These are phyloP conservation scores for Uloborus diversus DNA, from an alignment of 1,140 invertebrate genomes.

Conservation along the genomic window DNA sequence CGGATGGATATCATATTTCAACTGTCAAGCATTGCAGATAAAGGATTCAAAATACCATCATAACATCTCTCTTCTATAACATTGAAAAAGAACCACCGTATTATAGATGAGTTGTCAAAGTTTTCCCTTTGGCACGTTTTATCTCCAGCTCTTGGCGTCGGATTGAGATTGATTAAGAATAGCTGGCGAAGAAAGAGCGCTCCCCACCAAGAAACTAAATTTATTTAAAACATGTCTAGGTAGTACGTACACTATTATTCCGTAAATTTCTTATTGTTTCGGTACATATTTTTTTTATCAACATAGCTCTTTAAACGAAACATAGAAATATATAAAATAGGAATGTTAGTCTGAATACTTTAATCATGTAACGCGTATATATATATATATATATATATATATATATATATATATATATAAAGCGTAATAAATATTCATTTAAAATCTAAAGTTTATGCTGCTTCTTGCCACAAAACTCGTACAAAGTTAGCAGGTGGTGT, in stretches of 20 bases:
- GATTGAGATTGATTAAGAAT: conserved; percentile 40
- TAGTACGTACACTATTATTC: background rate
- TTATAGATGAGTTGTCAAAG: conserved; percentile 45
- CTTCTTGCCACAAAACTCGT: too few relatives aligned
- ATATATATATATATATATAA: too few relatives aligned
- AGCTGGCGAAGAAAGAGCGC: background rate
- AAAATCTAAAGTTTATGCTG: too few relatives aligned
- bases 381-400: too few relatives aligned
- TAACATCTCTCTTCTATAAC: conserved; percentile 17
- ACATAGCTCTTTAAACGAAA: too few relatives aligned
- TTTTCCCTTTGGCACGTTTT: conserved; percentile 41
- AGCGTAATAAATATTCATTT: too few relatives aligned
- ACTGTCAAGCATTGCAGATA: conserved; percentile 43
- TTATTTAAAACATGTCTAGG: background rate
- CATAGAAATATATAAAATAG: too few relatives aligned
- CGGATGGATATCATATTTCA: conserved; percentile 48
- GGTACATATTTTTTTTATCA: too few relatives aligned
- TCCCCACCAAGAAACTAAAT: background rate
- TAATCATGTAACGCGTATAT: too few relatives aligned
- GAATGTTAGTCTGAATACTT: too few relatives aligned
- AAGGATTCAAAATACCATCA: conserved; percentile 44
- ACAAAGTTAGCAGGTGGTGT: too few relatives aligned
- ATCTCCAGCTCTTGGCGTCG: conserved; percentile 19
- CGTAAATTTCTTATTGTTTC: too few relatives aligned
- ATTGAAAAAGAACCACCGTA: conserved; percentile 14